These are phyloP conservation scores for Odontophorus gujanensis DNA, from an alignment of 2,113 vertebrate genomes.

Conservation along the genomic window DNA sequence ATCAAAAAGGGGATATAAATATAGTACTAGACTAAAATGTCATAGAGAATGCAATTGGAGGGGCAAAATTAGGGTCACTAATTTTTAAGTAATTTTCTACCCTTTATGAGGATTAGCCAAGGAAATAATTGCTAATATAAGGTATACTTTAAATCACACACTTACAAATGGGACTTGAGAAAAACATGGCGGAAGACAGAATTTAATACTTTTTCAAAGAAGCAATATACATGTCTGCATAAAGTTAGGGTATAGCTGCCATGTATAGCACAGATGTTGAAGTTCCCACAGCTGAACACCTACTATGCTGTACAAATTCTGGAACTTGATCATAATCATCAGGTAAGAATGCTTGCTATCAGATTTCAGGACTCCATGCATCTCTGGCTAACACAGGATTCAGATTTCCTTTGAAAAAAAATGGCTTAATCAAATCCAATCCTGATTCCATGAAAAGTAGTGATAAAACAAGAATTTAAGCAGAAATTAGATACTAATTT, in stretches of 20 bases:
- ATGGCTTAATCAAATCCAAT: not conserved
- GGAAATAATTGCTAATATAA: constrained; percentile 64
- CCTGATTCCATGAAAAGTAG: accelerated
- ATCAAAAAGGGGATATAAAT: constrained; percentile 81
- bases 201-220: not conserved
- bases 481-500: not conserved
- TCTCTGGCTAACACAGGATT: not conserved
- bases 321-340: not conserved
- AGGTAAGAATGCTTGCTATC: not conserved
- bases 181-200: not conserved
- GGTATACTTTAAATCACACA: not conserved
- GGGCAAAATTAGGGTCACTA: constrained; percentile 49
- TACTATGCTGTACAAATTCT: not conserved
- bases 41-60: constrained; percentile 65
- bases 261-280: not conserved
- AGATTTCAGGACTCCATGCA: not conserved
- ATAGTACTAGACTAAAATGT: constrained; percentile 77
- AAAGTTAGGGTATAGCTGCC: not conserved
- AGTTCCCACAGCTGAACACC: not conserved
- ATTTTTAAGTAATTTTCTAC: constrained; percentile 72
- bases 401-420: not conserved
- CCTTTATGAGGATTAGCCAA: constrained; percentile 66
- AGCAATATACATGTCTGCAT: not conserved
- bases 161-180: not conserved
- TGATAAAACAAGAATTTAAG: not conserved